Conservation (phyloP, 2,888 invertebrate species). For the Apotomis capreana region DNA sequence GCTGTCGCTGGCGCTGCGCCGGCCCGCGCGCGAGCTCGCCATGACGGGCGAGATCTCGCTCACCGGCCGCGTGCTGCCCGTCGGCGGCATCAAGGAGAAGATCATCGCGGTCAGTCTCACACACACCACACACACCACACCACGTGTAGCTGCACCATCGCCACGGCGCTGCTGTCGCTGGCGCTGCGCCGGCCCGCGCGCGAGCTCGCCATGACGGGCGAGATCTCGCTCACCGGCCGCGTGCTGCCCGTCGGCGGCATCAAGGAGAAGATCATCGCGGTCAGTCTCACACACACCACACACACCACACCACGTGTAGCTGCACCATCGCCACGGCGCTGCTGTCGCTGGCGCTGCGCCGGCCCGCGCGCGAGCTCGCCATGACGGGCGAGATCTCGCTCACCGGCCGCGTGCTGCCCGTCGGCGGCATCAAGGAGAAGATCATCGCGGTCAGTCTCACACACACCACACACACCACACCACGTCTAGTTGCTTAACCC, state of each 20-base stretch:
- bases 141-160: constrained; percentile 92
- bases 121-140: too few species aligned
- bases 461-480: constrained; percentile 86
- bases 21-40: constrained; percentile 91
- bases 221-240: constrained; percentile 97
- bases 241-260: constrained; percentile 99
- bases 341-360: too few species aligned
- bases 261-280: constrained; percentile 99
- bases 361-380: too few species aligned
- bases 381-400: too few species aligned
- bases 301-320: too few species aligned
- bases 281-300: constrained; percentile 56
- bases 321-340: too few species aligned
- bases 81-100: constrained; percentile 99
- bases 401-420: too few species aligned
- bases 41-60: constrained; percentile 99
- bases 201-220: constrained; percentile 99
- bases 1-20: constrained; percentile 92
- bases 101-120: constrained; percentile 89
- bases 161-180: constrained; percentile 95
- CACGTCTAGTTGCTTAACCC: too few species aligned
- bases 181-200: constrained; percentile 89
- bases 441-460: constrained; percentile 74
- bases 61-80: constrained; percentile 97
- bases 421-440: too few species aligned